Evolutionary conservation across 2,888 invertebrate species (phyloP), one percentile per base, ranked within the genome.

Genomic region (Pseudeuparius sepicola): DNA sequence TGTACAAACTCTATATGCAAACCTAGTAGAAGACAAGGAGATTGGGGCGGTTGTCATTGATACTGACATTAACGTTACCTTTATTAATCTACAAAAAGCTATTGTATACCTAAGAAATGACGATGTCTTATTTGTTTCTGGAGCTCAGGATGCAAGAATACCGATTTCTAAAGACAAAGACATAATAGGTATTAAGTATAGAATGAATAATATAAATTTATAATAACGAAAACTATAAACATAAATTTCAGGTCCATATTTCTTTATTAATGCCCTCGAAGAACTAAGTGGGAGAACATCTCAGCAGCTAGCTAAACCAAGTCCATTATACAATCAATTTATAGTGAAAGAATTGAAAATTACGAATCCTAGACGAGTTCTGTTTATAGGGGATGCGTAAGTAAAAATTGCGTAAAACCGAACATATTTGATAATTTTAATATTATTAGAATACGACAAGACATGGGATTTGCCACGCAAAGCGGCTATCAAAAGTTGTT

Each of bases 361-460:
- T 12, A 56, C 57, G 0, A 68, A 83, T 43, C 71, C 83, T 0
- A 62, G 65, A 14, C 65, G 78, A 39, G 77, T 82, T 0, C 61
- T 90, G 11, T 87, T 90, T 67, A 75, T 89, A 50, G 90, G 90
- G 23, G 90, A 90, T 56, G 76, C 81, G 74, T 81, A 57, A 66
- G 67, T 65, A 28, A 75, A 36, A 17, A 10, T 13, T 27, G 4
- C 31, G 36, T 14, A 11, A 26, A 30, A 14, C 11, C 12, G 17
- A 18, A n/a, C n/a, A 9, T n/a, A 31, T 2, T 15, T 23, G 9
- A 11, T 14, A 20, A 14, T 10, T 4, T 10, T 10, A 11, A 31
- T 32, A 31, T 23, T 47, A 42, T 31, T 11, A 45, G 40, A 13
- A 29, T 40, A 27, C 12, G 25, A 4, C 37, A 87, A 49, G 89